phyloP scores from a whole-genome alignment of 2,888 invertebrate genomes.

The Idaea dimidiata region DNA sequence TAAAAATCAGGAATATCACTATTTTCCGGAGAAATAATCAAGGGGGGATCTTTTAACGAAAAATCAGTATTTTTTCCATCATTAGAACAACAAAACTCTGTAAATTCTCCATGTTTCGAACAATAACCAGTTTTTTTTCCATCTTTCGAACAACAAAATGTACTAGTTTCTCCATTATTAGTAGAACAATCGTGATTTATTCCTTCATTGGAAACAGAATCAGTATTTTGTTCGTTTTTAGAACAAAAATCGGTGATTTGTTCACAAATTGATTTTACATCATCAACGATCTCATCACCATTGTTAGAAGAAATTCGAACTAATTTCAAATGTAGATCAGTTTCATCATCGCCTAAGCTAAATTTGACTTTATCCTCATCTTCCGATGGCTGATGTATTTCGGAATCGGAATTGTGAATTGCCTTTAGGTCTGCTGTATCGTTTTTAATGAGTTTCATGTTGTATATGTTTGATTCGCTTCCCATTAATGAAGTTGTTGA shows the following conservation, averaged over 20 bases:
- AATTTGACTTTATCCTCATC: slow-evolving; percentile 56
- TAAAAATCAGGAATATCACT: background rate
- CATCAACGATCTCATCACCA: slow-evolving; percentile 55
- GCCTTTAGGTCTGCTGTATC: slow-evolving; percentile 35
- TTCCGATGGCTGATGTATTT: slow-evolving; percentile 49
- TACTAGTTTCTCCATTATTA: background rate
- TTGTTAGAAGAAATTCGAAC: slow-evolving; percentile 68
- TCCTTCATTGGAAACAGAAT: background rate
- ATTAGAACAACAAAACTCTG: background rate
- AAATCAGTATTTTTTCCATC: background rate
- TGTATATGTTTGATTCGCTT: slow-evolving; percentile 73
- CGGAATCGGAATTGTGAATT: slow-evolving; percentile 67
- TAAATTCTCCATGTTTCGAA: background rate
- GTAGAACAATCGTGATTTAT: background rate
- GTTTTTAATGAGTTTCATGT: slow-evolving; percentile 52
- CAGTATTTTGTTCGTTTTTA: slow-evolving; percentile 12
- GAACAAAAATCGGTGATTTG: slow-evolving; percentile 63
- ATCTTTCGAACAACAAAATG: background rate
- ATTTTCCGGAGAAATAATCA: background rate
- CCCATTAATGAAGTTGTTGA: slow-evolving; percentile 74
- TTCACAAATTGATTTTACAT: slow-evolving; percentile 61
- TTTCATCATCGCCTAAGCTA: slow-evolving; percentile 57
- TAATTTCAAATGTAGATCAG: slow-evolving; percentile 43
- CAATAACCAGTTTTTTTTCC: background rate
- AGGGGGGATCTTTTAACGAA: background rate